Evolutionary conservation across 2,888 invertebrate species (phyloP).

Genomic region (Amiota mariae): DNA sequence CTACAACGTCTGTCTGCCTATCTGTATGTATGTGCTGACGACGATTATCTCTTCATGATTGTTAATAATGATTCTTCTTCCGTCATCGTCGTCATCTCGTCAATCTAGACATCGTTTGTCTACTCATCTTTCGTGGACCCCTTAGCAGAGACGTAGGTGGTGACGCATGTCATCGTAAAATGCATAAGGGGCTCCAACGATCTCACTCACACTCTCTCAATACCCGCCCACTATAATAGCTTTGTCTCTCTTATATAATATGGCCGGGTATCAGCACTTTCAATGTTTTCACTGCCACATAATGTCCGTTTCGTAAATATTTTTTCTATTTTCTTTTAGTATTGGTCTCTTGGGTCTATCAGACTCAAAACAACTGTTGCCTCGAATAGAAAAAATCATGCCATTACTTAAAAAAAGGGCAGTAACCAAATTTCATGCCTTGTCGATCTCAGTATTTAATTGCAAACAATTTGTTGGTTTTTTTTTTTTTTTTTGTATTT

Average conservation of each 20-base stretch:
- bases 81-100: constrained; percentile 23
- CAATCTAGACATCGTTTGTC: constrained; percentile 30
- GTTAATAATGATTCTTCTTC: constrained; percentile 21
- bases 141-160: constrained; percentile 61
- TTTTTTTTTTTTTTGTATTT: constrained; percentile 1
- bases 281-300: constrained; percentile 17
- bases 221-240: no score
- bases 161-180: constrained; percentile 72
- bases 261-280: constrained; percentile 35
- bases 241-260: constrained; percentile 7
- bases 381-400: not conserved
- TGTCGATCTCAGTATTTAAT: constrained; percentile 63
- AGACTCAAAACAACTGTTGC: constrained; percentile 35
- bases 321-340: constrained; percentile 37
- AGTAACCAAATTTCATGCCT: constrained; percentile 66
- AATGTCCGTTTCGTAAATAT: constrained; percentile 64
- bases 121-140: constrained; percentile 37
- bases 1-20: constrained; percentile 51
- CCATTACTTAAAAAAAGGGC: constrained; percentile 43
- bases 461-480: constrained; percentile 61
- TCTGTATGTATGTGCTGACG: constrained; percentile 27
- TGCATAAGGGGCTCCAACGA: constrained; percentile 54
- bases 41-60: not conserved
- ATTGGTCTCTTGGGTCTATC: constrained; percentile 52
- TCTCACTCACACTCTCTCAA: not conserved